These are phyloP conservation scores for Hydrocynus forskahlii DNA, from an alignment of 2,797 vertebrate species.

Conservation along the genomic window DNA sequence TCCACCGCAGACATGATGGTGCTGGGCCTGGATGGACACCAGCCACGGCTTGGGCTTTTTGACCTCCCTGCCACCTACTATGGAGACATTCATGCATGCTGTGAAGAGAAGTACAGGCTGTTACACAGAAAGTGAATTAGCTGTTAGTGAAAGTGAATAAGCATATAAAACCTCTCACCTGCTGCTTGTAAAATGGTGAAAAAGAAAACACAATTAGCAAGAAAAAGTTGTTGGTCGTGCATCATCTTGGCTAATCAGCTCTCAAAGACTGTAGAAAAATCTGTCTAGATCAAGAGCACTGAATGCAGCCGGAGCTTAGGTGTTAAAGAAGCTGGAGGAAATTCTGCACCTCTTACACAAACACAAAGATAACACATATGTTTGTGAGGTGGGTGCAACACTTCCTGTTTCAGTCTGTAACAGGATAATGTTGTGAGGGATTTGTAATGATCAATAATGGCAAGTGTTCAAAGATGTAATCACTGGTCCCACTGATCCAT, in stretches of 20 bases:
- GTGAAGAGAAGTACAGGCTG: neutral
- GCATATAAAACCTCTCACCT: constrained; percentile 24
- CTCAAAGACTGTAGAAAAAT: neutral
- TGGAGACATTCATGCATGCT: constrained; percentile 51
- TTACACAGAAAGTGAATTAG: neutral
- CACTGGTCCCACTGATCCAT: neutral
- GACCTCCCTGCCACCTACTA: constrained; percentile 56
- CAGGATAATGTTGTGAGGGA: neutral
- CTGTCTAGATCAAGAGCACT: neutral
- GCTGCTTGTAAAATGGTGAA: neutral
- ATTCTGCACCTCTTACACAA: neutral
- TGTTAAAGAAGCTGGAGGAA: neutral
- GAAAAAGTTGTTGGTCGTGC: neutral
- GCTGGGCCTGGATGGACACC: constrained; percentile 50
- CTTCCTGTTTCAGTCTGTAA: constrained; percentile 2
- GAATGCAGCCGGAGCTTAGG: neutral
- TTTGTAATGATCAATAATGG: neutral
- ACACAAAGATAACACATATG: neutral
- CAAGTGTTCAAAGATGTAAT: neutral
- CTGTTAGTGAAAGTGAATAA: constrained; percentile 6
- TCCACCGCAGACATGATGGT: constrained; percentile 56
- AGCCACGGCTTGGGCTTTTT: constrained; percentile 59
- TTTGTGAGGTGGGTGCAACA: neutral
- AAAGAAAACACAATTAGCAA: constrained; percentile 6
- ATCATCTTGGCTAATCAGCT: neutral